These are phyloP conservation scores for Vultur gryphus DNA, from an alignment of 2,797 vertebrate genomes.

Conservation along the genomic window DNA sequence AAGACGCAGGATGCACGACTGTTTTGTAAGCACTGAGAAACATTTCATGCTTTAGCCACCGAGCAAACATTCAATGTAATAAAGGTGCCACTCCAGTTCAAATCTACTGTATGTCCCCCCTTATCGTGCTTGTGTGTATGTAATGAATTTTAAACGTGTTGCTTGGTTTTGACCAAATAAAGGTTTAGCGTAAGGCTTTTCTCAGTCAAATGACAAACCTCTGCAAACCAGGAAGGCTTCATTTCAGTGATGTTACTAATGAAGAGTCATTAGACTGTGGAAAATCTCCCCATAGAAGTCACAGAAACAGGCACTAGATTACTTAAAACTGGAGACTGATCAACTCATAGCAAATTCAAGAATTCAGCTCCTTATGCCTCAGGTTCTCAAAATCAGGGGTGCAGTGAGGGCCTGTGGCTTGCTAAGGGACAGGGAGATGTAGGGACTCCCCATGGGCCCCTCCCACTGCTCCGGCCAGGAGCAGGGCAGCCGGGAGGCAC, in stretches of 20 bases:
- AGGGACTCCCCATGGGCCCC: not conserved
- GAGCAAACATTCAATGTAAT: constrained; percentile 25
- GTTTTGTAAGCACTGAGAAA: constrained; percentile 36
- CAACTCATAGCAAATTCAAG: not conserved
- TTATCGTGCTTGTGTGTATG: not conserved
- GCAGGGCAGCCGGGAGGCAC: not conserved
- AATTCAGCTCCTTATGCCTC: not conserved
- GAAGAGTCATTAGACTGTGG: not conserved
- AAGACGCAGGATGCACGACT: not conserved
- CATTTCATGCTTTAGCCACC: constrained; percentile 18
- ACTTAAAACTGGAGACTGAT: not conserved
- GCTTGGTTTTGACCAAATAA: constrained; percentile 37
- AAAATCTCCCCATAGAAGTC: not conserved
- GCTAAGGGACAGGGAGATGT: not conserved
- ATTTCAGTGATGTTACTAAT: not conserved
- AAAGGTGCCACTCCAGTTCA: constrained; percentile 31
- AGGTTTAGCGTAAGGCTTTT: not conserved
- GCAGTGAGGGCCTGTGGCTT: not conserved
- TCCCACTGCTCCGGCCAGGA: not conserved
- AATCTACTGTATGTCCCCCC: constrained; percentile 3
- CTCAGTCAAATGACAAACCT: not conserved
- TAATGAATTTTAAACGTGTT: constrained; percentile 48
- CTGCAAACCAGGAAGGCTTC: not conserved
- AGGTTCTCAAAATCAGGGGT: not conserved
- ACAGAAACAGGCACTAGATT: not conserved